Evolutionary conservation across 2,797 vertebrate genomes (phyloP), one percentile per base, ranked within the genome.

Genomic region (Hipposideros larvatus): DNA sequence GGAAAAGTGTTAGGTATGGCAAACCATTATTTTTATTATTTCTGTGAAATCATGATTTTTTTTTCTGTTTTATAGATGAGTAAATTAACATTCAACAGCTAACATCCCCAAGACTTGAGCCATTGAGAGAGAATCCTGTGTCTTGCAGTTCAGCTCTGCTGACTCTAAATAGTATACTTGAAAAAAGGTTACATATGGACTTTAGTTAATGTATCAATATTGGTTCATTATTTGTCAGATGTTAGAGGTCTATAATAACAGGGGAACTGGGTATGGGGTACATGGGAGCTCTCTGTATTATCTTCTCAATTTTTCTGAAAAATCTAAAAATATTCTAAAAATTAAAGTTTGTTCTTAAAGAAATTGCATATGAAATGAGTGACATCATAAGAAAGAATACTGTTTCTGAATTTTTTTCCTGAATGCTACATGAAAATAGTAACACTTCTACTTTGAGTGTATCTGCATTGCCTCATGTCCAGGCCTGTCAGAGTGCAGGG

Each of bases 301-400:
- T 18, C 22, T 28, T 71, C 59, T 31, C 3, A 37, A 26, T 91
- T 89, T 91, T 97, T 66, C 85, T 86, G 80, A 91, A 80, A 37
- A 95, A 90, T 55, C 48, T 87, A 92, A 80, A 93, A 65, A 13
- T 73, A 2, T 26, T 96, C 8, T 46, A 71, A 88, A 89, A 95
- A 86, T 59, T 63, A 57, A 92, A 55, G 11, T 73, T 84, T 26
- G 34, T 34, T 87, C 68, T 46, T 21, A 16, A 73, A 88, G 57
- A 55, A 14, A 63, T 70, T 71, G 43, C 14, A 28, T 93, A 13
- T 93, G 55, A 77, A 95, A 82, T 91, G 15, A 96, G 91, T 53
- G 37, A 24, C 59, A 80, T n/a, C 24, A 15, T 91, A 94, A 43
- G 28, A 94, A 70, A 92, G 48, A 22, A 88, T 22, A 28, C 19